These are phyloP conservation scores for Ctenodactylus gundi DNA, from an alignment of 2,113 vertebrate genomes.

Conservation along the genomic window DNA sequence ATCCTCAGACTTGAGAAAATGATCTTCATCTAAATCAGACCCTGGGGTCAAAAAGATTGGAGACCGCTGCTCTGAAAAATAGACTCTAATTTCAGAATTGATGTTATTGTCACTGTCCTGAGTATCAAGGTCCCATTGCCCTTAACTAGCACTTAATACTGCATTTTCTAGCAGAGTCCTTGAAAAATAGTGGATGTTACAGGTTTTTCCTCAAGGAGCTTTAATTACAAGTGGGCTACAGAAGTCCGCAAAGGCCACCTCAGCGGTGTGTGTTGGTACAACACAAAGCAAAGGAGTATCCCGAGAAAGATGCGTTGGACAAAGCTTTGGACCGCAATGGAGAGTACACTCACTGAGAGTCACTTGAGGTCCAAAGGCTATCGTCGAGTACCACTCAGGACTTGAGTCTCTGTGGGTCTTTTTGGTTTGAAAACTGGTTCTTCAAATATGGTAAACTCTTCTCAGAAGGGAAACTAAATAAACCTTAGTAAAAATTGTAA, in stretches of 20 bases:
- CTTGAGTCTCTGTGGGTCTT: neutral
- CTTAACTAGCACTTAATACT: neutral
- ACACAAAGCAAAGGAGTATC: neutral
- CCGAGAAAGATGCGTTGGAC: neutral
- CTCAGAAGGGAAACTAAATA: neutral
- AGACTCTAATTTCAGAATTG: neutral
- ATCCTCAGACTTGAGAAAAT: too few species aligned
- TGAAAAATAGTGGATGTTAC: neutral
- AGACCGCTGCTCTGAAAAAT: too few species aligned
- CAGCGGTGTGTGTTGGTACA: neutral
- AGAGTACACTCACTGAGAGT: neutral
- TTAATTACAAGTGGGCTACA: neutral
- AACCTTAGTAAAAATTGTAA: neutral
- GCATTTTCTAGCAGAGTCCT: neutral
- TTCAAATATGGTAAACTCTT: neutral
- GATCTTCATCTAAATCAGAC: too few species aligned
- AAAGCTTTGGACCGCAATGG: neutral
- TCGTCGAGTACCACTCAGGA: neutral
- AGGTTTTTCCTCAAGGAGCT: neutral
- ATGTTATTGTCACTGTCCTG: neutral
- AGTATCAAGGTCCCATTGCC: neutral
- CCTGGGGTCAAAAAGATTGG: too few species aligned
- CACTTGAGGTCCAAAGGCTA: neutral
- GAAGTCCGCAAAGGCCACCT: neutral
- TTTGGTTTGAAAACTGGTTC: slow-evolving; percentile 6